Evolutionary conservation across 2,888 invertebrate species (phyloP), one percentile per base, ranked within the genome.

Genomic region (Lepidocyrtinus sp.): DNA sequence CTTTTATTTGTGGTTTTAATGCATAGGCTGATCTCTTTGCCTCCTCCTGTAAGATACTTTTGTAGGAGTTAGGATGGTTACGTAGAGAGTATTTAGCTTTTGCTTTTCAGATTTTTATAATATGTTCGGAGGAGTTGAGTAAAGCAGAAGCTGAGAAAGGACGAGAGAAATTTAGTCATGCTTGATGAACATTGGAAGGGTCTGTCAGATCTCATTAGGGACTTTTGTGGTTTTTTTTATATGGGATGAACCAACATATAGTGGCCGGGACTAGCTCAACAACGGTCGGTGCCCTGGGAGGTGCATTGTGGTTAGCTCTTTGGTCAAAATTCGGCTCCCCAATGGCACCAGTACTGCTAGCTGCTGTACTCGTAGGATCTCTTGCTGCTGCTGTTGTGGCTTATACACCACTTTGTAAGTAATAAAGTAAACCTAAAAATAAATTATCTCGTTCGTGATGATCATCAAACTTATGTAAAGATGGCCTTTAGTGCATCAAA

Each of bases 251-350:
- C 59, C 22, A 27, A 64, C 72, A 83, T n/a, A n/a, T 88, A 93
- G 93, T 89, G 76, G 88, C 90, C 45, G 87, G 92, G 19, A 88
- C 89, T 0, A 89, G 90, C 15, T 90, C 92, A 0, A 87, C 90
- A 1, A 74, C 91, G 2, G 89, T 91, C 63, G 93, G 93, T 15
- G 77, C 91, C 62, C 88, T 91, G 75, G 91, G 92, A 82, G 93
- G 92, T 1, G 88, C 90, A 1, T 88, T 92, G 62, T 93, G 92
- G 92, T 86, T 92, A 55, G 86, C 91, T 2, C 89, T 92, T 82
- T 94, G 93, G 92, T 91, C 91, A 89, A 90, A 90, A 83, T 91
- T 90, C 85, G 92, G 92, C 1, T 90, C 92, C 82, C 92, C 93
- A 0, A 88, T 92, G 3, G 86, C 92, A 25, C 91, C 93, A 12